Conservation (phyloP, 2,888 invertebrate species). For the Toxonevra muliebris region DNA sequence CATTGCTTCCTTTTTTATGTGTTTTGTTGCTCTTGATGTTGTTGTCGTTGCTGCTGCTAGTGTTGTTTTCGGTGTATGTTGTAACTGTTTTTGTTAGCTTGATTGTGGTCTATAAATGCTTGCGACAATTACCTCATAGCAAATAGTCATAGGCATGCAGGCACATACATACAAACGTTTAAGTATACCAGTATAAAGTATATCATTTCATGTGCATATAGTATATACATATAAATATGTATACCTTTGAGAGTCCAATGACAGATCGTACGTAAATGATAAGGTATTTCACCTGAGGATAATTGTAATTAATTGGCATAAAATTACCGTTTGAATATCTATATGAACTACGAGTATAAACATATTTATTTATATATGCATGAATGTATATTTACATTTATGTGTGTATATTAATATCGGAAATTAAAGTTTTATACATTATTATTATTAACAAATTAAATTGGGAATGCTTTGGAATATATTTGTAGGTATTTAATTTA, state of each 20-base stretch:
- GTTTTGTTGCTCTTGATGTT: too few species aligned
- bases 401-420: not conserved
- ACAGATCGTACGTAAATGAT: not conserved
- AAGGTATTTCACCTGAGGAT: not conserved
- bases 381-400: slow-evolving; percentile 8
- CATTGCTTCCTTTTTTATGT: too few species aligned
- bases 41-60: too few species aligned
- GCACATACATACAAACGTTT: slow-evolving; percentile 1
- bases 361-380: not conserved
- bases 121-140: not conserved
- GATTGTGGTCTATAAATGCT: not conserved
- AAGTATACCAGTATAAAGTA: not conserved
- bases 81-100: not conserved
- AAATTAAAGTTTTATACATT: not conserved
- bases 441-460: too few species aligned
- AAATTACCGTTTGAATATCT: not conserved
- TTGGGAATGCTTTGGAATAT: too few species aligned
- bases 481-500: too few species aligned
- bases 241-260: not conserved
- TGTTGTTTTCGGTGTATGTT: not conserved
- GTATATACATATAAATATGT: not conserved
- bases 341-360: not conserved
- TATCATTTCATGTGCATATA: not conserved
- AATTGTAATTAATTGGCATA: slow-evolving; percentile 7
- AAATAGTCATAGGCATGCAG: not conserved